Conservation (phyloP, 2,113 vertebrate species). For the Chiloscyllium plagiosum region DNA sequence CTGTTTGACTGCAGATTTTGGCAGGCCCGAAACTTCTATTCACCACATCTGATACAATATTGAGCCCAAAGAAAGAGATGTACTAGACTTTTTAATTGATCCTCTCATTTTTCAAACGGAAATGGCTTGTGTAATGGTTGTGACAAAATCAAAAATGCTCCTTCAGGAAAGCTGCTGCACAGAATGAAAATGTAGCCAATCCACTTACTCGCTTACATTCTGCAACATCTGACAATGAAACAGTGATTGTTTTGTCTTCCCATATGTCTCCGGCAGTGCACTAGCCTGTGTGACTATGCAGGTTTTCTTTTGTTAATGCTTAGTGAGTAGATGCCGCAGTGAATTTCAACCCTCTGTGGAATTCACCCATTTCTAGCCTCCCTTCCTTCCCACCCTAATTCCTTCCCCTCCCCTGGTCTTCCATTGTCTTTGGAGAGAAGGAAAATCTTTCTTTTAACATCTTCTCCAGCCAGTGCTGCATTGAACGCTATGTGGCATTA, state of each 20-base stretch:
- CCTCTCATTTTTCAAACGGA: neutral
- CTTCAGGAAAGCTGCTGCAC: neutral
- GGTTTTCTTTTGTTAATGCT: neutral
- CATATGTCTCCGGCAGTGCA: neutral
- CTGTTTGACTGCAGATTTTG: neutral
- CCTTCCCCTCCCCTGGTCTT: neutral
- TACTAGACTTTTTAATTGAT: neutral
- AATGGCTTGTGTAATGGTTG: neutral
- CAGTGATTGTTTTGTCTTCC: slow-evolving; percentile 8
- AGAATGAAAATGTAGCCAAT: neutral
- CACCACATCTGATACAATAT: neutral
- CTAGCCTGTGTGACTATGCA: neutral
- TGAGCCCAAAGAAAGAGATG: neutral
- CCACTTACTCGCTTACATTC: neutral
- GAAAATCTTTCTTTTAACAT: neutral
- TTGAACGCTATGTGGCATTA: neutral
- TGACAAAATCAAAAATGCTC: neutral
- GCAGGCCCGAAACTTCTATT: neutral
- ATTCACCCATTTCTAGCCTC: neutral
- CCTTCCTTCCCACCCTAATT: neutral
- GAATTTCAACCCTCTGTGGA: neutral
- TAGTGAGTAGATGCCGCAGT: neutral
- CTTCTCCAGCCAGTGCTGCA: neutral
- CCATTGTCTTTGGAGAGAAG: neutral
- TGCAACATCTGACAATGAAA: neutral